phyloP scores from a whole-genome alignment of 1,140 invertebrate species.

The Bombus waltoni region DNA sequence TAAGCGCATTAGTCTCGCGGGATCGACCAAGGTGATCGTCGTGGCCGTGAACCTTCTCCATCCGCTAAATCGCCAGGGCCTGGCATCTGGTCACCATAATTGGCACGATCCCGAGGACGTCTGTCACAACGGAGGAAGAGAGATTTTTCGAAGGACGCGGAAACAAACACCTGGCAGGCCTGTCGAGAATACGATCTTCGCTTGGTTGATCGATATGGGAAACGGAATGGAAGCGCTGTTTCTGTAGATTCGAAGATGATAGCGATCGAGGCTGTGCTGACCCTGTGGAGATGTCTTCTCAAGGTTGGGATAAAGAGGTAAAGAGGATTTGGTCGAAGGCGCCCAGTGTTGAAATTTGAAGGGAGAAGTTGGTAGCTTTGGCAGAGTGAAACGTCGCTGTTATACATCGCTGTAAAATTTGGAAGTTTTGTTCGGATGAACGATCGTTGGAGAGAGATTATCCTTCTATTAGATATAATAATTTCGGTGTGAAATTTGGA shows the following conservation, averaged over 20 bases:
- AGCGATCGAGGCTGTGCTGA: too few species aligned
- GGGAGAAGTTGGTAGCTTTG: too few species aligned
- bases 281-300: not conserved
- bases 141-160: not conserved
- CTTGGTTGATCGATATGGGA: slow-evolving; percentile 13
- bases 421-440: too few species aligned
- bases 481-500: too few species aligned
- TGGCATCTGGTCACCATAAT: slow-evolving; percentile 43
- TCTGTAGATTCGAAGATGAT: not conserved
- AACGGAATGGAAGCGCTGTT: not conserved
- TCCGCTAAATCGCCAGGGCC: slow-evolving; percentile 1
- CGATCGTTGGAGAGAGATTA: too few species aligned
- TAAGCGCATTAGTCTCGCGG: slow-evolving; percentile 42
- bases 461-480: too few species aligned
- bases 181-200: not conserved
- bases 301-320: too few species aligned
- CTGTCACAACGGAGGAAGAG: slow-evolving; percentile 9
- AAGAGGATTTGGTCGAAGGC: too few species aligned
- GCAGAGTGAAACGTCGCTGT: too few species aligned
- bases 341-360: too few species aligned
- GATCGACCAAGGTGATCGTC: slow-evolving; percentile 56
- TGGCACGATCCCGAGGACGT: slow-evolving; percentile 38
- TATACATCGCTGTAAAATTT: too few species aligned
- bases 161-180: not conserved
- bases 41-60: slow-evolving; percentile 57